Evolutionary conservation across 2,888 invertebrate genomes (phyloP), one percentile per base, ranked within the genome.

Genomic region (Lycaena phlaeas): DNA sequence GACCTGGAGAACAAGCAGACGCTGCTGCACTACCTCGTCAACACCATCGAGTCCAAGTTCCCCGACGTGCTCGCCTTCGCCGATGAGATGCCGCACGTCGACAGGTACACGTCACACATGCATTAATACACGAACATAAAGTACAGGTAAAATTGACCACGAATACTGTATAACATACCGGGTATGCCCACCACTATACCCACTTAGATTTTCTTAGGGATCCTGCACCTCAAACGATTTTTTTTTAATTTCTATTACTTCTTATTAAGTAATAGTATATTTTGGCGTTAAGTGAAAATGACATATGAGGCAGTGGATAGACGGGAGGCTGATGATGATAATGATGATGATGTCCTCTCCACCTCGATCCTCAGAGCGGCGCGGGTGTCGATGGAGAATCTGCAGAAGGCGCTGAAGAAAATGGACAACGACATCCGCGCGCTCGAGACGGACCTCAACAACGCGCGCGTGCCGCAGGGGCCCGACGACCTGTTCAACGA

Each of bases 1-100:
- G 95, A 97, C 62, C 84, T 92, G 28, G 95, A 98, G 57, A 97
- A 97, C 68, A 94, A 95, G 59, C 92, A 92, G 48, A 98, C 97
- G 0, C 76, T 99, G 14, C 85, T 98, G 34, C 98, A 98, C 70
- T 98, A 95, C 61, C 76, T 99, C 41, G 95, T 92, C 0, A 92
- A 96, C 50, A 91, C 92, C 0, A 90, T 96, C 44, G 96, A 98
- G 68, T 88, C 84, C 41, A 95, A 96, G 58, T 94, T 95, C 71
- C 94, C 96, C 0, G 96, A 97, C 38, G 87, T 92, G 14, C 68
- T 96, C 9, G 89, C 78, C 41, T 97, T 97, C 61, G 86, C 89
- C 1, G 95, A 95, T 51, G 98, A 98, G 64, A 87, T 98, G 68
- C 89, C 93, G 2, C 97, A 98, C 64, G 89, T 97, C 9, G 95